These are phyloP conservation scores for Empis livida DNA, from an alignment of 2,888 invertebrate genomes.

Conservation along the genomic window DNA sequence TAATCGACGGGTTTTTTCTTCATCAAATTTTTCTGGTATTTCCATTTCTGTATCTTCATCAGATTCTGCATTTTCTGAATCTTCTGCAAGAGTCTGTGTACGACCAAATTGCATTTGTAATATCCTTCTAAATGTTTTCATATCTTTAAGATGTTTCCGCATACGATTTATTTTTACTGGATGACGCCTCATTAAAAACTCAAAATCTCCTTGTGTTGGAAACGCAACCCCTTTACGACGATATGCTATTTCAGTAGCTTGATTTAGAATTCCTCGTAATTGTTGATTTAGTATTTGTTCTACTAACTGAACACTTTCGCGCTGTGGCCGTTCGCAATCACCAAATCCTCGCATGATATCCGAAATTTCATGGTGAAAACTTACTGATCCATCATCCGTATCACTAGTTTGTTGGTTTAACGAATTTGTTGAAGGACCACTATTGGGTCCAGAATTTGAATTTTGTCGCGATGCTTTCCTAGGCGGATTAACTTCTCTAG, in stretches of 20 bases:
- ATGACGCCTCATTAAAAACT: slow-evolving; percentile 74
- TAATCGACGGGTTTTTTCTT: slow-evolving; percentile 31
- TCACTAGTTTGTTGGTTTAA: not conserved
- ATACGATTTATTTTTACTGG: slow-evolving; percentile 62
- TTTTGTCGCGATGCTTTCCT: not conserved
- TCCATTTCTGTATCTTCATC: slow-evolving; percentile 42
- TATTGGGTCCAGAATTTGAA: not conserved
- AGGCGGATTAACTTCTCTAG: not conserved
- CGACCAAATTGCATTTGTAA: slow-evolving; percentile 28
- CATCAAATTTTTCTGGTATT: slow-evolving; percentile 35
- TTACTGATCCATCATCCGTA: not conserved
- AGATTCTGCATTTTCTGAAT: slow-evolving; percentile 37
- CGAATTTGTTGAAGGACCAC: not conserved
- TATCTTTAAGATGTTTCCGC: slow-evolving; percentile 55
- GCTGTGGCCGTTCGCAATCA: slow-evolving; percentile 67
- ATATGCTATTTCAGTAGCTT: slow-evolving; percentile 55
- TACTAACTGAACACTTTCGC: slow-evolving; percentile 69
- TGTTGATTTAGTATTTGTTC: slow-evolving; percentile 76
- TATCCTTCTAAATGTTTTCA: slow-evolving; percentile 35
- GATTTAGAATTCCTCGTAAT: slow-evolving; percentile 60
- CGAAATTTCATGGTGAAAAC: slow-evolving; percentile 47
- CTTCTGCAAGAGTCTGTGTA: slow-evolving; percentile 33
- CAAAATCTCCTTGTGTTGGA: slow-evolving; percentile 48
- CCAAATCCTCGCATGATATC: slow-evolving; percentile 92
- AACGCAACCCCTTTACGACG: slow-evolving; percentile 48